phyloP scores from a whole-genome alignment of 2,888 invertebrate species.

The Drosophila paramelanica region DNA sequence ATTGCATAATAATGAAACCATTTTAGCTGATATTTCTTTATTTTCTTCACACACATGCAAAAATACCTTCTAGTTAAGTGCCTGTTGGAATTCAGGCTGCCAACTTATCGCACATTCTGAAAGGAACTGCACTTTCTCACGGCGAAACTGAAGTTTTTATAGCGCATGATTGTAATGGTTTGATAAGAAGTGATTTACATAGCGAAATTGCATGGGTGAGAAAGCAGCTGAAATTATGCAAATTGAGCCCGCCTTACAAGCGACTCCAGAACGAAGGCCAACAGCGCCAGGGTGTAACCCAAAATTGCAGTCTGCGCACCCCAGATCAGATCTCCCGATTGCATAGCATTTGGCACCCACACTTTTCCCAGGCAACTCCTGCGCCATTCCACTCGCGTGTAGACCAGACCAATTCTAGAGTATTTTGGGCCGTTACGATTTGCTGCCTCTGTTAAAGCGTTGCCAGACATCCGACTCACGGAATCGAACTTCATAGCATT shows the following conservation, averaged over 20 bases:
- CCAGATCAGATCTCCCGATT: constrained; percentile 44
- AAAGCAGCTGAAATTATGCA: constrained; percentile 47
- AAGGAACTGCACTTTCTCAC: constrained; percentile 52
- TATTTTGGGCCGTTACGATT: not conserved
- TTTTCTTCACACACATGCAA: not conserved
- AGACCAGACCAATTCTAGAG: not conserved
- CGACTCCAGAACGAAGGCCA: constrained; percentile 23
- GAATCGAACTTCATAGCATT: not conserved
- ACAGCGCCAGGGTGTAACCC: constrained; percentile 33
- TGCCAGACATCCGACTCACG: not conserved
- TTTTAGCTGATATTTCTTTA: not conserved
- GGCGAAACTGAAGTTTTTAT: constrained; percentile 45
- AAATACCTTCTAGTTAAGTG: not conserved
- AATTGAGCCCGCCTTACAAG: constrained; percentile 35
- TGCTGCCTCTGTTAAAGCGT: not conserved
- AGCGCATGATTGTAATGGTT: constrained; percentile 35
- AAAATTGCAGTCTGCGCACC: constrained; percentile 32
- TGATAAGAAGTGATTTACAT: constrained; percentile 56
- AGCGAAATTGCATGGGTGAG: constrained; percentile 45
- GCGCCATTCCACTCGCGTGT: constrained; percentile 7
- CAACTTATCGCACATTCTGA: constrained; percentile 21
- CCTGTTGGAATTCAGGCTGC: not conserved
- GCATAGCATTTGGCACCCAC: constrained; percentile 37
- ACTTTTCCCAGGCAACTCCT: constrained; percentile 19
- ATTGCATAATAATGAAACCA: not conserved